Base-by-base conservation (phyloP, 2,797 vertebrate genomes). In the Gymnocypris eckloni region DNA sequence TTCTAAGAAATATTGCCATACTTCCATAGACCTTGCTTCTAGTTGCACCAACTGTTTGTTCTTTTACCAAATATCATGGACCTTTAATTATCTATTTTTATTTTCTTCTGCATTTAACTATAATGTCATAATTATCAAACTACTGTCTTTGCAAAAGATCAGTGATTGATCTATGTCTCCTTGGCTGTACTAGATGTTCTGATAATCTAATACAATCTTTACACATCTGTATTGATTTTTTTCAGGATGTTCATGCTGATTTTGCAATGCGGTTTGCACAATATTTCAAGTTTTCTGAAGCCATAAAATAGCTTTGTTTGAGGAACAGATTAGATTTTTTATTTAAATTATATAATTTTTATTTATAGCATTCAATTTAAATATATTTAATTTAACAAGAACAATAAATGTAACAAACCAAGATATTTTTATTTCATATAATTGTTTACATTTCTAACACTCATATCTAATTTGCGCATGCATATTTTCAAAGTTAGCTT, bases 71-170 rank as follows among this genome's bases (percentile, higher is more conserved):
- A 18, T 45, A 22, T 75, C 20, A 20, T 77, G 41, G 16, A 50
- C 64, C 20, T 37, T 59, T 39, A 66, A 66, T 45, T 43, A 67
- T 48, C 25, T 48, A 1, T 66, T 28, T 66, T n/a, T 39, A 7
- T 75, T 56, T 41, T 22, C 33, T 22, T 52, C 56, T 45, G 13
- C 77, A 28, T 56, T 25, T 25, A 20, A 50, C n/a, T 39, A 67
- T 9, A 37, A 13, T 7, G 13, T 48, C 28, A 22, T 43, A 18
- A 33, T 81, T 50, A 25, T 33, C 25, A 67, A 37, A 20, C 41
- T 37, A n/a, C 22, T 61, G 37, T 56, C 78, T 41, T 48, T 48
- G n/a, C 52, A 69, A 81, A 45, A 67, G 25, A 50, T 69, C 66
- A 67, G 22, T 37, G 28, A 4, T 81, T 81, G 25, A 16, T 70